Conservation (phyloP, 2,113 vertebrate genomes). For the Chrysemys picta region DNA sequence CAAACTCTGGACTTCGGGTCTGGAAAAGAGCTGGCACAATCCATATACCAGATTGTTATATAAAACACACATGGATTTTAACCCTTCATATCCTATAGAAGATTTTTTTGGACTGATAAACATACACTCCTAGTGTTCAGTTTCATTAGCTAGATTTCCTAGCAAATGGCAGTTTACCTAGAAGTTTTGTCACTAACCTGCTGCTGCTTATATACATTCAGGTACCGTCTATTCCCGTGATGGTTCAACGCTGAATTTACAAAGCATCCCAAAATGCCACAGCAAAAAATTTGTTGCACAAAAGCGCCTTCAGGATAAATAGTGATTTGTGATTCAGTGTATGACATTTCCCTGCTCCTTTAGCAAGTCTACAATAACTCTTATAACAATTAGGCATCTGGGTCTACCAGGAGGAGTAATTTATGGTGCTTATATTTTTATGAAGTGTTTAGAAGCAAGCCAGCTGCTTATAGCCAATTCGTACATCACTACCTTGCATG, state of each 20-base stretch:
- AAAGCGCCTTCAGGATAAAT: neutral
- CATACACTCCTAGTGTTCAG: neutral
- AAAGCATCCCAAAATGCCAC: neutral
- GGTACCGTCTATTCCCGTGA: neutral
- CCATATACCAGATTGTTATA: too few species aligned
- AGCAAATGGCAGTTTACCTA: neutral
- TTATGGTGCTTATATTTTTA: neutral
- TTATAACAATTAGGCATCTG: neutral
- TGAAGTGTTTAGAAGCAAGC: neutral
- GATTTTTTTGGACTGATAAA: too few species aligned
- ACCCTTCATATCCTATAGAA: too few species aligned
- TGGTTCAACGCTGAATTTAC: neutral
- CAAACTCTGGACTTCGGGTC: too few species aligned
- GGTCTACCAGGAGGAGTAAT: neutral
- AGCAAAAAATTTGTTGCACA: neutral
- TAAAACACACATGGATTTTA: too few species aligned
- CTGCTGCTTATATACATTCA: neutral
- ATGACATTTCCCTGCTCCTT: neutral
- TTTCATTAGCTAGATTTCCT: neutral
- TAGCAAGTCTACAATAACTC: neutral
- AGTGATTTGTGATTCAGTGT: rapidly evolving
- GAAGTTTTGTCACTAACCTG: neutral
- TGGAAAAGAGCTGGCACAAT: too few species aligned
- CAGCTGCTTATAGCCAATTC: neutral
- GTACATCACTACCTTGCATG: rapidly evolving